Base-by-base conservation (phyloP, 92 coral and sea anemone genomes). In the Epizoanthus scotinus region DNA sequence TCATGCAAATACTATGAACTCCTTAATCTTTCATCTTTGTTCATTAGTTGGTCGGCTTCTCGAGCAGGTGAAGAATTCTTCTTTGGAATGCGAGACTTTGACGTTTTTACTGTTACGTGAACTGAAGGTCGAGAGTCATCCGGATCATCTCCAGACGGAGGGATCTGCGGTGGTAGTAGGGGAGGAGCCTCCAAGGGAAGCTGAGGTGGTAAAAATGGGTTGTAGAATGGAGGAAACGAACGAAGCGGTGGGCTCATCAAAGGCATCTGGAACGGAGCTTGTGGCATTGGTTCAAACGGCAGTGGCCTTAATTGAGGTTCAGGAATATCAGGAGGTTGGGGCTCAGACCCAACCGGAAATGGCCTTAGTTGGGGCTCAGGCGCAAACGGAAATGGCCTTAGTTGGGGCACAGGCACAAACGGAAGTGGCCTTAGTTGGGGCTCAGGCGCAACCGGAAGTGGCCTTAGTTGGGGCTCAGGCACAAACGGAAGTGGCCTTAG, bases 41-140 rank as follows among this genome's bases (percentile, higher is more conserved):
- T 10, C n/a, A n/a, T n/a, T 17, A 15, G 27, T 36, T 25, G 42
- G 24, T 28, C 24, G 38, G n/a, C 66, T 49, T 86, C 85, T 69
- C 79, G 88, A 59, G 22, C 20, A 67, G 77, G 64, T 70, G 74
- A 82, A 73, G 69, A 52, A 52, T 50, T 71, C 31, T 62, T 60
- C 8, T 85, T 89, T 50, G 95, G 98, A 34, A 96, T 94, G 31
- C 85, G 84, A n/a, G 99, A 96, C 73, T 91, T 93, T 12, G 99
- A 91, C 54, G 99, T 96, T 63, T 96, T 90, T 75, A 96, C 99
- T 65, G 87, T 92, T 24, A 96, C 95, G 56, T 89, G 94, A 59
- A 96, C 96, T 0, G 99, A 96, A 15, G 99, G 98, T 52, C 94
- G 87, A 26, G 93, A 94, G 8, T 84, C 95, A 18, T 89, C 93